phyloP scores from a whole-genome alignment of 2,888 invertebrate genomes.

The Napeogenes sylphis region DNA sequence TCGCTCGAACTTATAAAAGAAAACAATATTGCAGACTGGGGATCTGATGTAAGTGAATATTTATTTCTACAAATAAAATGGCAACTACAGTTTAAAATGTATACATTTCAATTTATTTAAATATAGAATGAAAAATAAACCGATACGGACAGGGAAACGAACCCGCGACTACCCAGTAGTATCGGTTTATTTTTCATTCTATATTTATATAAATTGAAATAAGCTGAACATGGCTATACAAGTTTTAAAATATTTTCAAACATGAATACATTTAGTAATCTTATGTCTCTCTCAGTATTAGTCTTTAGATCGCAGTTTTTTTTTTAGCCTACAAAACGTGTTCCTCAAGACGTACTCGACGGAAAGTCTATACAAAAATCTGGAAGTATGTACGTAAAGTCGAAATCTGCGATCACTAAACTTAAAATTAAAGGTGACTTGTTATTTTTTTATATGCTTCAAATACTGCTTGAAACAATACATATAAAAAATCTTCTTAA shows the following conservation, averaged over 20 bases:
- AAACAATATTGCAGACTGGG: slow-evolving; percentile 89
- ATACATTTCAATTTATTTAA: no score
- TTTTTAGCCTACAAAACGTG: slow-evolving; percentile 64
- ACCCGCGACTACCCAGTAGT: no score
- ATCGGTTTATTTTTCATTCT: no score
- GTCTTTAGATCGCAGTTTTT: slow-evolving; percentile 6
- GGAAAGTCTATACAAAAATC: slow-evolving; percentile 76
- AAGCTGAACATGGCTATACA: no score
- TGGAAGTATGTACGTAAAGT: slow-evolving; percentile 78
- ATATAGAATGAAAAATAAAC: no score
- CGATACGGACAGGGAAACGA: no score
- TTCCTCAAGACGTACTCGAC: slow-evolving; percentile 75
- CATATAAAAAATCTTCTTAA: no score
- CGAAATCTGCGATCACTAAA: slow-evolving; percentile 60
- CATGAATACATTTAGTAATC: no score
- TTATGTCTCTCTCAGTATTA: no score
- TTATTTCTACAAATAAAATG: neutral
- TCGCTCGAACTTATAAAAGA: slow-evolving; percentile 82
- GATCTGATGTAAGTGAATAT: slow-evolving; percentile 82
- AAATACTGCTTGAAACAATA: no score
- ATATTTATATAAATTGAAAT: no score
- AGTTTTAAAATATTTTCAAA: no score
- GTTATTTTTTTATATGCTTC: neutral
- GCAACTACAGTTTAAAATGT: neutral
- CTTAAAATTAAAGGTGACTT: slow-evolving; percentile 65